phyloP scores from a whole-genome alignment of 2,888 invertebrate genomes.

The Thera obeliscata region DNA sequence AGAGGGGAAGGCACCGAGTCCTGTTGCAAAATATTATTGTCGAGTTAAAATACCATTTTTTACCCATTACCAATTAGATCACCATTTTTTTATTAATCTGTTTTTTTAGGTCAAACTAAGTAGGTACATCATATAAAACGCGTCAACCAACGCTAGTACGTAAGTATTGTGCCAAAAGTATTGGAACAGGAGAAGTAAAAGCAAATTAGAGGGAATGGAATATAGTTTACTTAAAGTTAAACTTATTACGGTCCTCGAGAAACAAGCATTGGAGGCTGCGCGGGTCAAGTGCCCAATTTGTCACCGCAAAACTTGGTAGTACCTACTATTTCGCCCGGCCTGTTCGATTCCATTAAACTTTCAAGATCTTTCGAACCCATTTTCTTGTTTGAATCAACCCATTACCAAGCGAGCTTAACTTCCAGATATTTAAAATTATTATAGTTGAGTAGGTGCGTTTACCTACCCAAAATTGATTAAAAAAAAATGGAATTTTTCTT shows the following conservation, averaged over 20 bases:
- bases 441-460: background rate
- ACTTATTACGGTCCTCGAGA: conserved; percentile 83
- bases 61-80: too few species aligned
- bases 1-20: conserved; percentile 59
- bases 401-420: conserved; percentile 50
- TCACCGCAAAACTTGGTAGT: conserved; percentile 77
- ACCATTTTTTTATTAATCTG: too few species aligned
- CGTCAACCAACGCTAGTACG: background rate
- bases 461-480: conserved; percentile 4
- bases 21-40: conserved; percentile 68
- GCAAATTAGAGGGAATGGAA: conserved; percentile 83
- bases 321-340: conserved; percentile 72
- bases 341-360: conserved; percentile 85
- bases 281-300: conserved; percentile 85
- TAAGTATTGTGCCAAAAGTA: conserved; percentile 52
- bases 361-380: conserved; percentile 83
- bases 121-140: too few species aligned
- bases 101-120: too few species aligned
- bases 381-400: conserved; percentile 80
- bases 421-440: background rate
- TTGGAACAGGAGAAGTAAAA: conserved; percentile 58
- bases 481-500: background rate
- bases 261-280: conserved; percentile 78
- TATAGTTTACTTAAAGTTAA: conserved; percentile 85
- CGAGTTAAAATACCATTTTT: too few species aligned